Evolutionary conservation across 2,888 invertebrate species (phyloP), one percentile per base, ranked within the genome.

Genomic region (Leptarthrus brevirostris): DNA sequence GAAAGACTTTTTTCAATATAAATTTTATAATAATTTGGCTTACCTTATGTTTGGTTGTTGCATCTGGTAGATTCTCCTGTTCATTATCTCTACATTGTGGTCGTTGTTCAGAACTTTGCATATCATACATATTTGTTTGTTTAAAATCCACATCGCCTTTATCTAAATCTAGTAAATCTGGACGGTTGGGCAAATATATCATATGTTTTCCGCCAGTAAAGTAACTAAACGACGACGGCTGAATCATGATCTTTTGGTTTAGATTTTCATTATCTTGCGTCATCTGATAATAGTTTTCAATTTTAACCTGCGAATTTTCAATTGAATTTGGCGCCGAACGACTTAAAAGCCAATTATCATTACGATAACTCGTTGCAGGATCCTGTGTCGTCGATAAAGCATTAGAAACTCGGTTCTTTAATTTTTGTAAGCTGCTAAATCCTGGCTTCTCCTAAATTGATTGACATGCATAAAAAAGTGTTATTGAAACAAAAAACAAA

Each of bases 321-420:
- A 93, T 83, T 0, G 93, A 93, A 82, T 91, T 93, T 1, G 93
- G 93, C 1, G 92, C 92, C 12, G 93, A 93, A 79, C 92, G 90
- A 74, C 93, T 93, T 34, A 95, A 83, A 79, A 94, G 89, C 95
- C 95, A 95, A 69, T 88, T 89, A 79, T 89, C 90, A 24, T 78
- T 81, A 4, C 79, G 77, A 72, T 80, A 79, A 18, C 14, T 72
- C n/a, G 26, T 47, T 1, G 18, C 54, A 5, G 24, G 26, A 47
- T 72, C 56, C 10, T 36, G 36, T 56, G 71, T 56, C 8, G 10
- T 20, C n/a, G 20, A 54, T 3, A 54, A 10, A 2, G 56, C 71
- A 16, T 69, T 86, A 80, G 72, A 56, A 18, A 66, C 47, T 3
- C 12, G 80, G 77, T 49, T 81, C 79, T 90, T 89, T 8, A 93